These are phyloP conservation scores for Calidris pugnax DNA, from an alignment of 2,113 vertebrate genomes.

Conservation along the genomic window DNA sequence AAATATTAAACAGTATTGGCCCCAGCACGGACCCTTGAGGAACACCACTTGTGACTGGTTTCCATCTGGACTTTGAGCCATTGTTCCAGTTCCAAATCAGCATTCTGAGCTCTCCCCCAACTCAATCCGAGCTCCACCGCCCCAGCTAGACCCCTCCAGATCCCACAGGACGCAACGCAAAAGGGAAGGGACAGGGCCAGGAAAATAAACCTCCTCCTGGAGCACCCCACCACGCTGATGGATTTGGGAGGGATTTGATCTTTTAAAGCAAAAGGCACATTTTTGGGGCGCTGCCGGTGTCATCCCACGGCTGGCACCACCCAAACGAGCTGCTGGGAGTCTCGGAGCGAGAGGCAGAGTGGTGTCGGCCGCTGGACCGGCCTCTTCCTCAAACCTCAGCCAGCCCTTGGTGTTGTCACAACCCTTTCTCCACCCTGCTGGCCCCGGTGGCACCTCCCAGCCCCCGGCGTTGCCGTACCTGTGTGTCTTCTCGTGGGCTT, in stretches of 20 bases:
- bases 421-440: background rate
- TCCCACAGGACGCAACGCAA: fast-evolving
- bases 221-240: fast-evolving
- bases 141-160: fast-evolving
- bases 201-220: fast-evolving
- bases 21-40: no score
- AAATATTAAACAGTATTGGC: no score
- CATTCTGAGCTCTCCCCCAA: background rate
- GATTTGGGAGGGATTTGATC: fast-evolving
- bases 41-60: no score
- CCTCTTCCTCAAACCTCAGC: background rate
- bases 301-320: fast-evolving
- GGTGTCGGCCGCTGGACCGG: fast-evolving
- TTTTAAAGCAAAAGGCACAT: fast-evolving
- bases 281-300: fast-evolving
- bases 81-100: no score
- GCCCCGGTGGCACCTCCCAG: fast-evolving
- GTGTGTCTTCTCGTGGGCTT: conserved; percentile 98
- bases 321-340: background rate
- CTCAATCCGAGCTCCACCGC: fast-evolving
- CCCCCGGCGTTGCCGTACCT: conserved; percentile 66
- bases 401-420: fast-evolving
- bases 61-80: no score
- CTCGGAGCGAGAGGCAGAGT: background rate
- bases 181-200: background rate